Evolutionary conservation across 2,113 vertebrate species (phyloP), one percentile per base, ranked within the genome.

Genomic region (Collichthys lucidus): DNA sequence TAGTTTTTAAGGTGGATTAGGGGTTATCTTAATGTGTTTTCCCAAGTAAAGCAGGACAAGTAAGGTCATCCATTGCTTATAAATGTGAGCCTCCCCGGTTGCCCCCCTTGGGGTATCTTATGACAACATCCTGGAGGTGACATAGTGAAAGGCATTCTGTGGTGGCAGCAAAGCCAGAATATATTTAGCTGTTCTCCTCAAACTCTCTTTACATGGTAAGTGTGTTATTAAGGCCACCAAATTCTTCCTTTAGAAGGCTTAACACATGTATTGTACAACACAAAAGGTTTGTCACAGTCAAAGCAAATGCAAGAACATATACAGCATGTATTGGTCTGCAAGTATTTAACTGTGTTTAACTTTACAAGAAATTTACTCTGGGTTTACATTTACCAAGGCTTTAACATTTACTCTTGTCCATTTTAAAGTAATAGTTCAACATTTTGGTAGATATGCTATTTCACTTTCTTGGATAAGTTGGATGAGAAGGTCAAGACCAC

Each of bases 111-210:
- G 74, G 50, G 88, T 93, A 85, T 95, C 90, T 72, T 80, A 62
- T 92, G 83, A 90, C 91, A 84, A 53, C 63, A 83, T 86, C 67
- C 84, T 79, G 63, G 68, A 79, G 87, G 83, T 88, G 85, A 89
- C 83, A 87, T 42, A 77, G 72, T 63, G 64, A 57, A 62, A 74
- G 79, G 85, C 70, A 89, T 86, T 88, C 80, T 82, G 73, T 77
- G 79, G 80, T 2, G 20, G 56, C 70, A 35, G 24, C 59, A 75
- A n/a, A 56, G 59, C 75, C 85, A 83, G 89, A 91, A 77, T 95
- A 95, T 95, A 94, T 95, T 95, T 95, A 96, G 95, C 91, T 77
- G 53, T 80, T 88, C 82, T 88, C 60, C 79, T 86, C 70, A 90
- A 89, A 86, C 88, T 85, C 81, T 68, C 88, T 93, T 90, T 88